Evolutionary conservation across 30 jellyfish, hydroid and myxozoan genomes (phyloP).

Genomic region (Cassiopea xamachana): DNA sequence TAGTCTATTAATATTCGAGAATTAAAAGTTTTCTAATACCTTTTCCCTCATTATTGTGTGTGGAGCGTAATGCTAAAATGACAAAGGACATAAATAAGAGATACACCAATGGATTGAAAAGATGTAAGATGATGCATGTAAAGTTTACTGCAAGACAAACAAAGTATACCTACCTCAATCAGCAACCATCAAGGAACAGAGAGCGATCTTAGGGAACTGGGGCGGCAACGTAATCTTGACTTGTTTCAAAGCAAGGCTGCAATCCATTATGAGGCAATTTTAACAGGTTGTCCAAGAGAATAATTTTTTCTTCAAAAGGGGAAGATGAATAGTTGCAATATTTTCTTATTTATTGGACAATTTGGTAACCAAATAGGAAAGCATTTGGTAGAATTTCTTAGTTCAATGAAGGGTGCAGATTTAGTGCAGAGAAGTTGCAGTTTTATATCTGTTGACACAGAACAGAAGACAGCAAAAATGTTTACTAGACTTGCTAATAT

Average conservation of each 20-base stretch:
- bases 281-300: not conserved
- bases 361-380: constrained; percentile 68
- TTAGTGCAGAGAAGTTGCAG: not conserved
- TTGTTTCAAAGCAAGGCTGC: not conserved
- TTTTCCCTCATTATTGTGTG: constrained; percentile 69
- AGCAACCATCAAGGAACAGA: constrained; percentile 50
- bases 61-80: constrained; percentile 38
- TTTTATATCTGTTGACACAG: constrained; percentile 60
- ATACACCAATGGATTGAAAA: constrained; percentile 10
- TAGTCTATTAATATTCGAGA: not conserved
- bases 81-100: not conserved
- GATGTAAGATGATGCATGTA: constrained; percentile 9
- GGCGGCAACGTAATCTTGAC: not conserved
- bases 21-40: constrained; percentile 13
- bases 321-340: constrained; percentile 3
- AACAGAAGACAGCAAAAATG: constrained; percentile 11
- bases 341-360: constrained; percentile 56
- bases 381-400: constrained; percentile 7
- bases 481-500: not conserved
- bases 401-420: not conserved
- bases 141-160: not conserved
- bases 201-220: constrained; percentile 4
- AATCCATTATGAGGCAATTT: not conserved
- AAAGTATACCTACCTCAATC: not conserved
- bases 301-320: not conserved